phyloP scores from a whole-genome alignment of 2,113 vertebrate species.

The Pteronura brasiliensis region DNA sequence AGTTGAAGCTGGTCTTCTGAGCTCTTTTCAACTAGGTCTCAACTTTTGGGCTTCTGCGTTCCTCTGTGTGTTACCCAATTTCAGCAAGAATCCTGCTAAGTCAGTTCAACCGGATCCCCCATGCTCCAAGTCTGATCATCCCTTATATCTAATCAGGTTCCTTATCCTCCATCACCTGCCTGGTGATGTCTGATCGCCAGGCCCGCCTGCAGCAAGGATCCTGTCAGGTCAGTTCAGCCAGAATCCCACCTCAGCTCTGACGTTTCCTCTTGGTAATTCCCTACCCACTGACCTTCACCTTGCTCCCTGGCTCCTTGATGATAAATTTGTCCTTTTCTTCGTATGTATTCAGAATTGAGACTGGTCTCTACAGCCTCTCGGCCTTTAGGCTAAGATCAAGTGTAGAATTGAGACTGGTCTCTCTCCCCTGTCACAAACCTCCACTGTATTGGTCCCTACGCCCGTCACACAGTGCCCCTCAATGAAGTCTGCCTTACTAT shows the following conservation, averaged over 20 bases:
- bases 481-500: not conserved
- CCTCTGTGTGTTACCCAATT: not conserved
- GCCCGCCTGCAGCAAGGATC: not conserved
- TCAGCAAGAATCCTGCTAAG: not conserved
- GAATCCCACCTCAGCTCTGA: not conserved
- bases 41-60: not conserved
- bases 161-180: too few relatives aligned
- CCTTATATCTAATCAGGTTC: not conserved
- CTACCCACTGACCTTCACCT: not conserved
- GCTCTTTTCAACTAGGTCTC: not conserved
- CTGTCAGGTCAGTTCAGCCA: not conserved
- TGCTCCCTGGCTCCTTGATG: not conserved
- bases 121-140: not conserved
- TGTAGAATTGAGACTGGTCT: not conserved
- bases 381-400: too few relatives aligned
- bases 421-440: not conserved
- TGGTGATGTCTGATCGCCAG: not conserved
- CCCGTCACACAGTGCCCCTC: not conserved
- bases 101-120: not conserved
- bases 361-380: not conserved
- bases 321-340: not conserved
- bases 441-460: not conserved
- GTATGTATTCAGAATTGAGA: not conserved
- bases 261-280: not conserved
- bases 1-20: not conserved